These are phyloP conservation scores for Austrolebias charrua DNA, from an alignment of 2,797 vertebrate species.

Conservation along the genomic window DNA sequence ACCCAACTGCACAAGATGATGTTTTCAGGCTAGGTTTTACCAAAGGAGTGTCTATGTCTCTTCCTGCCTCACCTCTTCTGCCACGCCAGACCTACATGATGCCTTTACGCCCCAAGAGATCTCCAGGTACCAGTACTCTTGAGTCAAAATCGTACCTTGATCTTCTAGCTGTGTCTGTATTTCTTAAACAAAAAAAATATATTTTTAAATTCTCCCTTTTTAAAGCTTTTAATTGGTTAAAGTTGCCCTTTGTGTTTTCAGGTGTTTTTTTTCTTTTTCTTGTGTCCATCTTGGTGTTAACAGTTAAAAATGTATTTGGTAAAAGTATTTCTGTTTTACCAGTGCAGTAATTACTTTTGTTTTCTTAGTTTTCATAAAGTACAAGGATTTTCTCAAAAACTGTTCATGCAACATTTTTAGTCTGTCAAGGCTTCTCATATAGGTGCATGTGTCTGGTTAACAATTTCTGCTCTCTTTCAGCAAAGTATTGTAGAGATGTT, in stretches of 20 bases:
- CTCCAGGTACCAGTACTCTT: slow-evolving; percentile 88
- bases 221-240: too few relatives aligned
- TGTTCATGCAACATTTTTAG: not conserved
- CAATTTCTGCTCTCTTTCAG: not conserved
- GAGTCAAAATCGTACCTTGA: not conserved
- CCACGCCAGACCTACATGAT: slow-evolving; percentile 90
- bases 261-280: too few relatives aligned
- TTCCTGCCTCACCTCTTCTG: slow-evolving; percentile 94
- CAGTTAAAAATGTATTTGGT: too few relatives aligned
- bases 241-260: not conserved
- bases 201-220: too few relatives aligned
- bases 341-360: too few relatives aligned
- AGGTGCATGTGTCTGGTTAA: too few relatives aligned
- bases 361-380: too few relatives aligned
- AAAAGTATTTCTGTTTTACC: too few relatives aligned
- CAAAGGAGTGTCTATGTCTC: slow-evolving; percentile 95
- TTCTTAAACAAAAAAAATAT: not conserved
- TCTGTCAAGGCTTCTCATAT: not conserved
- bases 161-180: not conserved
- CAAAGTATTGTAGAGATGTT: not conserved
- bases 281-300: too few relatives aligned
- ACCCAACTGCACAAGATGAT: slow-evolving; percentile 76
- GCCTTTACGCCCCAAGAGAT: slow-evolving; percentile 87
- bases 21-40: slow-evolving; percentile 83
- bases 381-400: too few relatives aligned